A percentile compares a stretch with the other conserved stretches of the same genome.
phyloP scores from a whole-genome alignment of 2,113 vertebrate species.

The Grus americana region DNA sequence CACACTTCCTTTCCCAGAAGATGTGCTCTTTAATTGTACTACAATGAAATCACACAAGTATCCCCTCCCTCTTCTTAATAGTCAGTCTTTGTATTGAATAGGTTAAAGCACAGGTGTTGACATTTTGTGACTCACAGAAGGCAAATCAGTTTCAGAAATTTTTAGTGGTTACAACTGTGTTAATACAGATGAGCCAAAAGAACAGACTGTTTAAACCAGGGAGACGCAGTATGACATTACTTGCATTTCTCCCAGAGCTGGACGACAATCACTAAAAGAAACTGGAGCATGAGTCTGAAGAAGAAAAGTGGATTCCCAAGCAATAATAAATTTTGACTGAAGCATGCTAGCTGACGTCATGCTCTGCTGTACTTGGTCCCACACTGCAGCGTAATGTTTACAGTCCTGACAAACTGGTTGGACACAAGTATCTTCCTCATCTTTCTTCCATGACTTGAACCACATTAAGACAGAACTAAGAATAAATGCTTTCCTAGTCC shows the following conservation, averaged over 20 bases:
- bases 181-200: background rate
- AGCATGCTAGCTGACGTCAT: background rate
- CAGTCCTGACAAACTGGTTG: background rate
- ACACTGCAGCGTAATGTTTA: background rate
- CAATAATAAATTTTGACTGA: background rate
- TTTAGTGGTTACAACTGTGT: background rate
- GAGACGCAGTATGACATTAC: background rate
- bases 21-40: background rate
- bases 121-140: conserved; percentile 15
- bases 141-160: background rate
- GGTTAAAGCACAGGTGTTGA: background rate
- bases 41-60: background rate
- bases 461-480: background rate
- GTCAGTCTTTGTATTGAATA: background rate
- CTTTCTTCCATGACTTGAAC: background rate
- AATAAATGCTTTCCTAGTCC: background rate
- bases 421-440: background rate
- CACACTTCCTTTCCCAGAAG: conserved; percentile 23
- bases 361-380: background rate
- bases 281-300: background rate
- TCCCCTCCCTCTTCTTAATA: background rate
- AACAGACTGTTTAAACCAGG: background rate
- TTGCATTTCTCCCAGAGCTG: background rate
- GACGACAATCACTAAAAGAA: background rate
- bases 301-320: background rate